Evolutionary conservation across 2,888 invertebrate species (phyloP).

Genomic region (Holacanthella duospinosa): DNA sequence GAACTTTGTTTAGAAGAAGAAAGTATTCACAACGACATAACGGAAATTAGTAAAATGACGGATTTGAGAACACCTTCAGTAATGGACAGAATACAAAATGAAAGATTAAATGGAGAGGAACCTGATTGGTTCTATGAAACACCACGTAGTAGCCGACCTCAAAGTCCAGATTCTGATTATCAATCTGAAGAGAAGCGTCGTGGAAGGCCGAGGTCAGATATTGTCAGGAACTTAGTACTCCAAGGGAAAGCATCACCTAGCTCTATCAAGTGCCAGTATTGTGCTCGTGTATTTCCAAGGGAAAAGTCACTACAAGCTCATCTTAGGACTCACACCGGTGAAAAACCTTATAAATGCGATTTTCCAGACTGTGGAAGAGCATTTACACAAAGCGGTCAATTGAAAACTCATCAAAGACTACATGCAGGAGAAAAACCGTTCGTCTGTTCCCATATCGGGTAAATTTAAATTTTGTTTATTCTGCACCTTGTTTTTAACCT

Average conservation of each 20-base stretch:
- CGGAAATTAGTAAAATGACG: background rate
- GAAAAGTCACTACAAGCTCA: constrained; percentile 65
- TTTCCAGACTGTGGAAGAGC: constrained; percentile 59
- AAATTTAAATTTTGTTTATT: constrained; percentile 29
- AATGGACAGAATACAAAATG: background rate
- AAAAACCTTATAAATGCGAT: constrained; percentile 62
- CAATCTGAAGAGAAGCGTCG: constrained; percentile 44
- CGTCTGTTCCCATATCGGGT: constrained; percentile 51
- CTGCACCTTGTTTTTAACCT: constrained; percentile 2
- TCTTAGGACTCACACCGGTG: constrained; percentile 55
- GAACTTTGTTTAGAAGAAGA: background rate
- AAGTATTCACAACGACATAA: background rate
- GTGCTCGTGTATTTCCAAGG: constrained; percentile 61
- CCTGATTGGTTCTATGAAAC: constrained; percentile 21
- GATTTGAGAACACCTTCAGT: background rate
- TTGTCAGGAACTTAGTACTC: constrained; percentile 55
- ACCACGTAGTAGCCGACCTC: constrained; percentile 32
- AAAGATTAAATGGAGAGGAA: background rate
- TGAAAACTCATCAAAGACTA: constrained; percentile 64
- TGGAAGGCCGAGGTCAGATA: constrained; percentile 61
- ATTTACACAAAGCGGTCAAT: constrained; percentile 65
- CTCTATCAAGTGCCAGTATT: constrained; percentile 59
- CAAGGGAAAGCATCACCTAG: constrained; percentile 59
- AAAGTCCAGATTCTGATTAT: constrained; percentile 35
- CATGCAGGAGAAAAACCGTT: constrained; percentile 70